These are phyloP conservation scores for Empis stercorea DNA, from an alignment of 2,888 invertebrate genomes.

Conservation along the genomic window DNA sequence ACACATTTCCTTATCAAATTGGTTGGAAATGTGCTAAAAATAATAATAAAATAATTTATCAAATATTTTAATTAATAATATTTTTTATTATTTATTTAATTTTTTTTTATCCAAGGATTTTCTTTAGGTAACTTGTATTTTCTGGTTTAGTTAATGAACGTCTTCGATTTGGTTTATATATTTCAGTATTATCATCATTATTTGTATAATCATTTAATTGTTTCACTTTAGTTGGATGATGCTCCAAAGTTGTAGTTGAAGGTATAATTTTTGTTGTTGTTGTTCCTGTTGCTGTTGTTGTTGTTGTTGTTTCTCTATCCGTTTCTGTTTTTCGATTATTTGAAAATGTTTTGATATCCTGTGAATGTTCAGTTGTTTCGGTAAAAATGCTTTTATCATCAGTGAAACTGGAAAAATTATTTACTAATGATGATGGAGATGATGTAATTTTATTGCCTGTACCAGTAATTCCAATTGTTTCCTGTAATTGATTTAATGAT, in stretches of 20 bases:
- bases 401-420: not conserved
- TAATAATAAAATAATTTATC: no score
- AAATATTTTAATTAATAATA: not conserved
- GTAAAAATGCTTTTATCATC: not conserved
- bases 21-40: no score
- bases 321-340: not conserved
- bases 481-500: not conserved
- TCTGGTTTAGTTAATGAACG: conserved; percentile 35
- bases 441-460: not conserved
- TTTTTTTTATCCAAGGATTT: conserved; percentile 31
- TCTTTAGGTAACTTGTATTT: conserved; percentile 35
- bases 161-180: conserved; percentile 34
- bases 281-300: not conserved
- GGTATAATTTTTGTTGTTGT: not conserved
- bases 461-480: not conserved
- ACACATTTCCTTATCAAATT: no score
- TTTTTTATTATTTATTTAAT: not conserved
- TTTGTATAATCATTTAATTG: not conserved
- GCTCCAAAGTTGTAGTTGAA: conserved; percentile 5
- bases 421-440: conserved; percentile 1
- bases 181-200: conserved; percentile 31
- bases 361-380: not conserved
- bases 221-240: not conserved
- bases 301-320: not conserved
- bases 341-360: conserved; percentile 1